Evolutionary conservation across 2,888 invertebrate species (phyloP).

Genomic region (Macropis europaea): DNA sequence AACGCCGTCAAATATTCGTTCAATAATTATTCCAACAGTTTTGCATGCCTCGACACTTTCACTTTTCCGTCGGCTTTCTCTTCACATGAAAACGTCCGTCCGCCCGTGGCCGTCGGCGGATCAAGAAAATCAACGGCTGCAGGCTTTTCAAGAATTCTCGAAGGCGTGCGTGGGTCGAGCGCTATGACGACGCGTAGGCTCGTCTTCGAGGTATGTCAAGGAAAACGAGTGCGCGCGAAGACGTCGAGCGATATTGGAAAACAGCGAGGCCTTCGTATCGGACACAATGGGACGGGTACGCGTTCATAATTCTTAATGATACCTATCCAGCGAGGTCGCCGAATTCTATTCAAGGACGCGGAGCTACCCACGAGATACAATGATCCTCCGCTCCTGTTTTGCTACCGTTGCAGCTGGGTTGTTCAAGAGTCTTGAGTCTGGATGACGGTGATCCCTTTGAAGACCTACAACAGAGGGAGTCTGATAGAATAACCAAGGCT

Average conservation of each 20-base stretch:
- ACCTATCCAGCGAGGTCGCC: neutral
- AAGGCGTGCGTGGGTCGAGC: slow-evolving; percentile 31
- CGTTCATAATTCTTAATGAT: slow-evolving; percentile 38
- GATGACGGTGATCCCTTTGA: too few relatives aligned
- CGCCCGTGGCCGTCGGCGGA: neutral
- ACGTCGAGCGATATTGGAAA: slow-evolving; percentile 58
- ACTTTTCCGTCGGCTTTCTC: slow-evolving; percentile 37
- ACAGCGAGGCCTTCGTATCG: slow-evolving; percentile 39
- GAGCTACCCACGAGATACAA: neutral
- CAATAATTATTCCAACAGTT: neutral
- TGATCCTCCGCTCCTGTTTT: too few relatives aligned
- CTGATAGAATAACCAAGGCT: too few relatives aligned
- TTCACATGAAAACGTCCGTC: neutral
- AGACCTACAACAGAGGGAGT: too few relatives aligned
- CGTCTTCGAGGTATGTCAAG: slow-evolving; percentile 67
- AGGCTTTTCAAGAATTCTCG: neutral
- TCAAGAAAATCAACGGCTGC: neutral
- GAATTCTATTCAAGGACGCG: slow-evolving; percentile 43
- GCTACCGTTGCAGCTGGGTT: too few relatives aligned
- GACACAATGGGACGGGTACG: slow-evolving; percentile 38
- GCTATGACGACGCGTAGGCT: slow-evolving; percentile 43
- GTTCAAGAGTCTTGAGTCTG: too few relatives aligned
- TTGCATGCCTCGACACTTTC: slow-evolving; percentile 18
- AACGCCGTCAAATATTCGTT: neutral
- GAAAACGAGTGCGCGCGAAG: slow-evolving; percentile 62